Conservation (phyloP, 1,140 invertebrate species). For the Hesperophylax magnus region DNA sequence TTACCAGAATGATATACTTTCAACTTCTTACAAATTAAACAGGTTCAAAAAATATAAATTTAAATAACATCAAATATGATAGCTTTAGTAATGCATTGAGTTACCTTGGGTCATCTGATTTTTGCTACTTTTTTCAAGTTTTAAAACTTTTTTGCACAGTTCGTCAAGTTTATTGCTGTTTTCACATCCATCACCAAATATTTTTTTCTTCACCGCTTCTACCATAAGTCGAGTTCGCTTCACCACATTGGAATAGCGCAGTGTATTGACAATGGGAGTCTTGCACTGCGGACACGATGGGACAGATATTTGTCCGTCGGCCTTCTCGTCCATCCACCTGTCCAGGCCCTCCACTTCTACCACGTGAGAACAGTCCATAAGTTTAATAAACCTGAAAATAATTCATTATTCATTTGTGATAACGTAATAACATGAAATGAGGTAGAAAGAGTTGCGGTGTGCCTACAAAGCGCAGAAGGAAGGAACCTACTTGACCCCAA, state of each 20-base stretch:
- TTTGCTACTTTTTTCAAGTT: not conserved
- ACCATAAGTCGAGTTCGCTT: not conserved
- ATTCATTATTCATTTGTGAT: not conserved
- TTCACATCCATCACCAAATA: conserved; percentile 15
- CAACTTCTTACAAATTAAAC: too few relatives aligned
- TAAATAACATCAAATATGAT: too few relatives aligned
- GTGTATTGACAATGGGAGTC: conserved; percentile 41
- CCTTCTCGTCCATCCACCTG: conserved; percentile 12
- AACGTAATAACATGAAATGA: too few relatives aligned
- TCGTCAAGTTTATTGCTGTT: not conserved
- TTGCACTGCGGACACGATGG: conserved; percentile 43
- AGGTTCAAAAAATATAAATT: not conserved
- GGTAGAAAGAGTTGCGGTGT: too few relatives aligned
- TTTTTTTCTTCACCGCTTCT: conserved; percentile 17
- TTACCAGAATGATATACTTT: too few relatives aligned
- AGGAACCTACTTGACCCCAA: too few relatives aligned
- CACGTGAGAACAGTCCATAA: conserved; percentile 42
- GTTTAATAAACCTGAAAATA: conserved; percentile 42
- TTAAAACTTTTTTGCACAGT: not conserved
- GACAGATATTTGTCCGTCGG: conserved; percentile 21
- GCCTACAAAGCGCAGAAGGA: too few relatives aligned
- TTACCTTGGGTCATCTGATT: too few relatives aligned
- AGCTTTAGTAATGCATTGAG: too few relatives aligned
- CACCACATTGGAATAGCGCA: conserved; percentile 33
- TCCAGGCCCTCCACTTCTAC: conserved; percentile 44